A percentile compares a stretch with the other conserved stretches of the same genome.
Conservation (phyloP, 2,888 invertebrate genomes). For the Sesamia inferens region DNA sequence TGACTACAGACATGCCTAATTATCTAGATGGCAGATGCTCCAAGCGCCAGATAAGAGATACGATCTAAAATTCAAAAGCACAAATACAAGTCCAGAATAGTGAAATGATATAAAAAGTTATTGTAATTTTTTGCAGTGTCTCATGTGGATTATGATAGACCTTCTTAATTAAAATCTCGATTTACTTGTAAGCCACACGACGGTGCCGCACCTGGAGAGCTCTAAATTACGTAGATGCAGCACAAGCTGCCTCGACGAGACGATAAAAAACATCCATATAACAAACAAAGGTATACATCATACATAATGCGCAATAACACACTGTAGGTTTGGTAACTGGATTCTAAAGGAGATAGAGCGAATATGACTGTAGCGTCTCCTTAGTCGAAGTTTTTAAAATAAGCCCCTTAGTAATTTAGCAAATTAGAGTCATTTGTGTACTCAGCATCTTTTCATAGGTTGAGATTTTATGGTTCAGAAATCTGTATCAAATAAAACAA, state of each 20-base stretch:
- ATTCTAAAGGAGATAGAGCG: not conserved
- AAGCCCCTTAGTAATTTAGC: slow-evolving; percentile 1
- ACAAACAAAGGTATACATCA: slow-evolving; percentile 48
- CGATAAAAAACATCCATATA: slow-evolving; percentile 64
- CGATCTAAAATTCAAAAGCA: slow-evolving; percentile 20
- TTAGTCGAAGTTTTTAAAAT: not conserved
- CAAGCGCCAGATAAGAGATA: slow-evolving; percentile 12
- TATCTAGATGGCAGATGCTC: slow-evolving; percentile 21
- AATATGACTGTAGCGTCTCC: not conserved
- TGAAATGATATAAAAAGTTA: slow-evolving; percentile 48
- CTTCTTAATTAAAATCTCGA: slow-evolving; percentile 86
- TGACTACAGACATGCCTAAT: not conserved
- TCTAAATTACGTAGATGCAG: slow-evolving; percentile 75
- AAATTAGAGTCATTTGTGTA: not conserved
- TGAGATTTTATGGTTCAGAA: not conserved
- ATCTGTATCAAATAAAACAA: slow-evolving; percentile 7
- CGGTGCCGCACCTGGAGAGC: slow-evolving; percentile 82
- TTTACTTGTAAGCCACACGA: slow-evolving; percentile 83
- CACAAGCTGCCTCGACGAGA: slow-evolving; percentile 62
- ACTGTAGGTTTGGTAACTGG: not conserved
- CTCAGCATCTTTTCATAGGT: not conserved
- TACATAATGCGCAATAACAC: slow-evolving; percentile 13
- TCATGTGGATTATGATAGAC: slow-evolving; percentile 79
- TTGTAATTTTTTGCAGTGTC: slow-evolving; percentile 61
- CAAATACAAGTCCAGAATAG: slow-evolving; percentile 28